phyloP scores from a whole-genome alignment of 2,888 invertebrate species.

The Adineta ricciae region DNA sequence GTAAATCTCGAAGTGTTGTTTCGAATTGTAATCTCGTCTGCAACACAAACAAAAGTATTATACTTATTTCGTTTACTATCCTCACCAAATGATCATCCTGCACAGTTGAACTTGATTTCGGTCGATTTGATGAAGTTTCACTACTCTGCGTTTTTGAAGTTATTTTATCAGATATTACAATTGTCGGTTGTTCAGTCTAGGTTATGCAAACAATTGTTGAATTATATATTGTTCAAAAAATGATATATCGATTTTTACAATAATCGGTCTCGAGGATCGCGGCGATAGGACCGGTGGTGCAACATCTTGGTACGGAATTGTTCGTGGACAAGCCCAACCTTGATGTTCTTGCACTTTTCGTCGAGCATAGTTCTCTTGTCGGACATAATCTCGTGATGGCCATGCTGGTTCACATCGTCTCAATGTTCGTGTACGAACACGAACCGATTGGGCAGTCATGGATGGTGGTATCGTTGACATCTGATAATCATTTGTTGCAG shows the following conservation, averaged over 20 bases:
- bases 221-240: not conserved
- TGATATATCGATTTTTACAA: not conserved
- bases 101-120: not conserved
- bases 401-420: not conserved
- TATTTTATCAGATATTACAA: not conserved
- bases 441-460: not conserved
- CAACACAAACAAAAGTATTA: too few relatives aligned
- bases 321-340: not conserved
- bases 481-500: not conserved
- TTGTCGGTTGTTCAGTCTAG: not conserved
- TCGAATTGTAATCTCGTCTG: not conserved
- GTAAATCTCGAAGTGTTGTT: not conserved
- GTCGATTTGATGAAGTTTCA: not conserved
- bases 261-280: not conserved
- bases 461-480: not conserved
- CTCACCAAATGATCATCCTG: not conserved
- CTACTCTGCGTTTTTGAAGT: not conserved
- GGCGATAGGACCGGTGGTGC: not conserved
- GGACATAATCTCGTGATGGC: not conserved
- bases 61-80: not conserved
- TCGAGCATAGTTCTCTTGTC: constrained; percentile 3
- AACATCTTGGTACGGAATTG: not conserved
- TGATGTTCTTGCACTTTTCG: not conserved
- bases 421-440: not conserved
- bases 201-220: not conserved